Evolutionary conservation across 1,140 invertebrate species (phyloP).

Genomic region (Drosophila rhopaloa): DNA sequence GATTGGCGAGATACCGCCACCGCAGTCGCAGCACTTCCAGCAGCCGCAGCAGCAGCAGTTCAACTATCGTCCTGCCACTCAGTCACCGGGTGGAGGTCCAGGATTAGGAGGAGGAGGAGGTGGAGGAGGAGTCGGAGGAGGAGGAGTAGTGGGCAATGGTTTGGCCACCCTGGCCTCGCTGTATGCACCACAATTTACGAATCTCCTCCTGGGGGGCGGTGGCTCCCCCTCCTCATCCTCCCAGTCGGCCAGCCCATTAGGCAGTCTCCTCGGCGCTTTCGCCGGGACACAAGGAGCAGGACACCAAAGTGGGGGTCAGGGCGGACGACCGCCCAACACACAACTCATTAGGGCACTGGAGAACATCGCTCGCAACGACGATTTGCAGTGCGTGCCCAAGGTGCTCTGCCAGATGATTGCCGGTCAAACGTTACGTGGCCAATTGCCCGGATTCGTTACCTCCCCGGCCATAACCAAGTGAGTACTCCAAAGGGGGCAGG

Average conservation of each 20-base stretch:
- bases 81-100: constrained; percentile 13
- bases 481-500: constrained; percentile 69
- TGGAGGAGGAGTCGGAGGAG: constrained; percentile 12
- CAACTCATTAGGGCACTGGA: constrained; percentile 87
- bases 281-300: constrained; percentile 42
- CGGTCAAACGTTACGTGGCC: constrained; percentile 85
- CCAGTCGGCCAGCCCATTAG: constrained; percentile 58
- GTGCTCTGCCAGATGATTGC: constrained; percentile 91
- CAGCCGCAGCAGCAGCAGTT: constrained; percentile 60
- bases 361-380: constrained; percentile 90
- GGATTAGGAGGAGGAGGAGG: constrained; percentile 20
- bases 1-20: constrained; percentile 77
- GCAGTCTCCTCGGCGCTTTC: constrained; percentile 72
- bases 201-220: constrained; percentile 71
- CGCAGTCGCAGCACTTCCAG: constrained; percentile 46
- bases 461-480: constrained; percentile 89
- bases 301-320: constrained; percentile 11
- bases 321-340: constrained; percentile 67
- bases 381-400: constrained; percentile 90
- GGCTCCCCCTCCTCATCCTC: constrained; percentile 52
- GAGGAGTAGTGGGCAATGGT: constrained; percentile 31
- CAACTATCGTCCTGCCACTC: constrained; percentile 71
- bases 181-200: constrained; percentile 82
- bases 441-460: constrained; percentile 86
- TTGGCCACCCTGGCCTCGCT: constrained; percentile 74